Evolutionary conservation across 2,888 invertebrate species (phyloP).

Genomic region (Melinopterus prodromus): DNA sequence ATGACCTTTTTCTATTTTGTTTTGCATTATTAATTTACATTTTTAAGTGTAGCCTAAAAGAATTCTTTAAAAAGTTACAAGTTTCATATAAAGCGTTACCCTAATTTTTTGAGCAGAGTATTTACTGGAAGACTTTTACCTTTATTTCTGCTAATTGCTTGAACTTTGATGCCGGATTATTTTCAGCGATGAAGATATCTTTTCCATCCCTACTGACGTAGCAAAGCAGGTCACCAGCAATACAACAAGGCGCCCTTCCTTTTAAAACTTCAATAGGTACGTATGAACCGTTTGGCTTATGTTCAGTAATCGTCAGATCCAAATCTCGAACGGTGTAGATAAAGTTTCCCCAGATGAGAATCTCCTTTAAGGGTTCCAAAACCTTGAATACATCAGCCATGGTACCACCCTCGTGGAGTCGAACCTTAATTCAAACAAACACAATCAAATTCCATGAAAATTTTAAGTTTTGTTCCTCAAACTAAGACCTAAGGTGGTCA

Average conservation of each 20-base stretch:
- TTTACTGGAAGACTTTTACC: conserved; percentile 54
- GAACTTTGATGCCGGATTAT: conserved; percentile 61
- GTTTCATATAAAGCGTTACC: too few species aligned
- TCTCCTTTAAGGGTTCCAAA: conserved; percentile 71
- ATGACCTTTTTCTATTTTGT: too few species aligned
- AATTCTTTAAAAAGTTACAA: too few species aligned
- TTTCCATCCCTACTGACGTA: conserved; percentile 65
- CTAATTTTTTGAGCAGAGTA: too few species aligned
- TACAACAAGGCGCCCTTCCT: conserved; percentile 66
- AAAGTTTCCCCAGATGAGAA: conserved; percentile 64
- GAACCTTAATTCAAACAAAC: conserved; percentile 47
- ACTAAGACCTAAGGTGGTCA: not conserved
- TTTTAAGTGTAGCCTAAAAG: too few species aligned
- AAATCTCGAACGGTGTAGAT: conserved; percentile 70
- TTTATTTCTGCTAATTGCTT: conserved; percentile 64
- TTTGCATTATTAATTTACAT: too few species aligned
- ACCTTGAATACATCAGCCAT: conserved; percentile 64
- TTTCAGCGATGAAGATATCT: conserved; percentile 65
- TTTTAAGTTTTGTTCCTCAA: too few species aligned
- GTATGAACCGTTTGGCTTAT: conserved; percentile 59
- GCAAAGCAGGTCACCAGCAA: conserved; percentile 61
- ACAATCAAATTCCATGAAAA: not conserved
- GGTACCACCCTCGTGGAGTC: conserved; percentile 64
- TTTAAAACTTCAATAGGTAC: conserved; percentile 64
- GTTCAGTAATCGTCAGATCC: conserved; percentile 69